Evolutionary conservation across 2,888 invertebrate genomes (phyloP), one percentile per base, ranked within the genome.

Genomic region (Drosophila paucipuncta): DNA sequence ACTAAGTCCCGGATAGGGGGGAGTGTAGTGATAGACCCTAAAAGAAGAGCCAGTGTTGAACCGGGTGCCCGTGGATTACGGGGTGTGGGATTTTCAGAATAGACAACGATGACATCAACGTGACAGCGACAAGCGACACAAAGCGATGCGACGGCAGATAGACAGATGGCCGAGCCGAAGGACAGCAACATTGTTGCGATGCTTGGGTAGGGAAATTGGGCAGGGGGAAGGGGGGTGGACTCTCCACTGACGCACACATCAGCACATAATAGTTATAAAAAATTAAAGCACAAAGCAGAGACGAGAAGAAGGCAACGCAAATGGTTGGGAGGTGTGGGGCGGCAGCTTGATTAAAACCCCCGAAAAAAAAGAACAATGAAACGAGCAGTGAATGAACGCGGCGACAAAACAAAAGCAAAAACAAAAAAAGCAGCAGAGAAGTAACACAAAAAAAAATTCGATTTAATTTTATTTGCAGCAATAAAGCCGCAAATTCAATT

Each of bases 381-480:
- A 55, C 49, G 43, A 61, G 49, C 25, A 52, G 33, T 18, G 47
- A 37, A 39, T 25, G 16, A 60, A 66, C 39, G 39, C 68, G 49
- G 43, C 50, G 43, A 61, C 63, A 73, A 53, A 62, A 73, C 54
- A 62, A 57, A 65, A 22, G 22, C 9, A 28, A 30, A 33, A 39
- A 41, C 58, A 49, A 54, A 64, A 54, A 25, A 43, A 80, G 10
- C 25, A 62, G 47, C 50, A 53, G 35, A 25, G 25, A 41, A 18
- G 35, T 43, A 28, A 33, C 31, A 30, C 18, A 61, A 52, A 58
- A 65, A 68, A 89, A 83, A 87, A 86, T 79, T 89, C 88, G 81
- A 91, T 91, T 91, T 91, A 91, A 91, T 91, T 91, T 91, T 90
- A 91, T 91, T 91, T 90, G 83, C 81, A 85, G 88, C 90, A 91